Conservation (phyloP, 2,888 invertebrate genomes). For the Notocelia uddmanniana region DNA sequence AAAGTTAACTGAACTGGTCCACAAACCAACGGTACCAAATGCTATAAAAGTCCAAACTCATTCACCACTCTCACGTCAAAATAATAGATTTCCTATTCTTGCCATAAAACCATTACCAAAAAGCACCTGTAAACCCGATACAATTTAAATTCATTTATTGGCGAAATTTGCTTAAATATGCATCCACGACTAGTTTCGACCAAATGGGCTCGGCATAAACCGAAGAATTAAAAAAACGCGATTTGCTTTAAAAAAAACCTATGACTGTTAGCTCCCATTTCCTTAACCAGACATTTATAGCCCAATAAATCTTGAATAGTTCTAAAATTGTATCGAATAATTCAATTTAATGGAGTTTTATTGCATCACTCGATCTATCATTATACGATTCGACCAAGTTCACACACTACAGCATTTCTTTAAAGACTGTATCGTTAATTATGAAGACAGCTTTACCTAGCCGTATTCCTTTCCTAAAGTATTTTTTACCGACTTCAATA, state of each 20-base stretch:
- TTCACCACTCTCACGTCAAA: constrained; percentile 8
- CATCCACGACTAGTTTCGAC: constrained; percentile 20
- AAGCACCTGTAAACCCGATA: constrained; percentile 14
- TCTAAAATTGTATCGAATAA: constrained; percentile 29
- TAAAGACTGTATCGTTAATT: no score
- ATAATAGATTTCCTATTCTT: constrained; percentile 17
- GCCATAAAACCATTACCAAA: constrained; percentile 28
- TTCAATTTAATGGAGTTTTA: constrained; percentile 17
- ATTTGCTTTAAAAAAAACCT: constrained; percentile 8
- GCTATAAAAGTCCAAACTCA: neutral
- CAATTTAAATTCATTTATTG: constrained; percentile 26
- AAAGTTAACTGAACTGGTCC: neutral
- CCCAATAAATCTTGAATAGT: constrained; percentile 9
- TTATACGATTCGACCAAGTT: constrained; percentile 48
- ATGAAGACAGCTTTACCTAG: no score
- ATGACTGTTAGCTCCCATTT: constrained; percentile 16
- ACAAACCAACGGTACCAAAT: constrained; percentile 4
- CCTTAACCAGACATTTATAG: constrained; percentile 28
- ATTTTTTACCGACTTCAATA: no score
- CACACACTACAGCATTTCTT: neutral
- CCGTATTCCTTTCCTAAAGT: no score
- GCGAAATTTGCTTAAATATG: constrained; percentile 28
- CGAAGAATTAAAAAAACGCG: constrained; percentile 14
- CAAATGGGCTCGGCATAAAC: constrained; percentile 7
- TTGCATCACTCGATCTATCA: constrained; percentile 4